Evolutionary conservation across 2,797 vertebrate genomes (phyloP).

Genomic region (Meda fulgida): DNA sequence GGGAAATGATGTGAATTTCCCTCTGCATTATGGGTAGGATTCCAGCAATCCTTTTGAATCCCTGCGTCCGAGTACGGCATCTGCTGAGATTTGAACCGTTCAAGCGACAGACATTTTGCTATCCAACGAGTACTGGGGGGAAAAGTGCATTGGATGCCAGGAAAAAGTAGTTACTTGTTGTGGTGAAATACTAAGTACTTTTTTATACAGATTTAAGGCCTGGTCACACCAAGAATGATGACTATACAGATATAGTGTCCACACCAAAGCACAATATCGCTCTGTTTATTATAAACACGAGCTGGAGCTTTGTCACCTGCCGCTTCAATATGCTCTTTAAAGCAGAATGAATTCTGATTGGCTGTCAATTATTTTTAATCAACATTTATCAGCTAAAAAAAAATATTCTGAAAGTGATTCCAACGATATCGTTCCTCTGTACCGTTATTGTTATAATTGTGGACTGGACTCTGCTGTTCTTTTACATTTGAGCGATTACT

Average conservation of each 20-base stretch:
- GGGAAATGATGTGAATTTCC: not conserved
- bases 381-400: not conserved
- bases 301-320: no score
- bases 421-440: not conserved
- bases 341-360: not conserved
- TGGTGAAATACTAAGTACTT: not conserved
- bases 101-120: not conserved
- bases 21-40: conserved; percentile 9
- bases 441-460: not conserved
- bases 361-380: not conserved
- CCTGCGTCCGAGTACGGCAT: not conserved
- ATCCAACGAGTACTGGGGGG: not conserved
- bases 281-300: no score
- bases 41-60: not conserved
- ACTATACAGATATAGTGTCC: not conserved
- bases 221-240: not conserved
- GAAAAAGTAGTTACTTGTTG: not conserved
- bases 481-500: not conserved
- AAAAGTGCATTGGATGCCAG: not conserved
- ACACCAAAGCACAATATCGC: not conserved
- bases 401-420: not conserved
- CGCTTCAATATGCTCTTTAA: not conserved
- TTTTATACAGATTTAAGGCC: not conserved
- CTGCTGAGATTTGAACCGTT: not conserved
- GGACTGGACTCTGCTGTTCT: not conserved